phyloP scores from a whole-genome alignment of 2,888 invertebrate species.

The Apotomis betuletana region DNA sequence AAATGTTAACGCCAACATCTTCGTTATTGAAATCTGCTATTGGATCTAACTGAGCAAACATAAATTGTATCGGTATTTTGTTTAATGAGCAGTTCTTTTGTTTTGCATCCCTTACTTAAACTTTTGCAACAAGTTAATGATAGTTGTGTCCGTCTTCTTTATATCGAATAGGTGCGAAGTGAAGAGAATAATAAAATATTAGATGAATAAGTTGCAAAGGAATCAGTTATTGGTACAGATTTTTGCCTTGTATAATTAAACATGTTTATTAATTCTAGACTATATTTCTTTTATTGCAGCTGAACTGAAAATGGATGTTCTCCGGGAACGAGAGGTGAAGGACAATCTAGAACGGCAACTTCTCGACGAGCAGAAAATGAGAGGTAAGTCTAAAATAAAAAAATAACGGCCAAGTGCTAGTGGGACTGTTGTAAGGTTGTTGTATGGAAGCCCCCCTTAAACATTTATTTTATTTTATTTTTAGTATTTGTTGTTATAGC shows the following conservation, averaged over 20 bases:
- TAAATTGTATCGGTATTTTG: slow-evolving; percentile 14
- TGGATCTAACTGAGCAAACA: slow-evolving; percentile 47
- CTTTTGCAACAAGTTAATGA: no score
- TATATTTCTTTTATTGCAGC: slow-evolving; percentile 86
- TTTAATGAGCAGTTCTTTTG: neutral
- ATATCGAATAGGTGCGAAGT: no score
- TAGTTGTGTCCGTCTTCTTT: no score
- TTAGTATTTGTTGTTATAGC: no score
- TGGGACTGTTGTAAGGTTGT: no score
- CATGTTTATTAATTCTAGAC: neutral
- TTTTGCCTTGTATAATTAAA: no score
- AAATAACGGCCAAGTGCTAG: neutral
- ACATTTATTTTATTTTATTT: no score
- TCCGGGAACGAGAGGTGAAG: slow-evolving; percentile 96
- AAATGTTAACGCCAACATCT: slow-evolving; percentile 64
- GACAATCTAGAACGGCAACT: slow-evolving; percentile 97
- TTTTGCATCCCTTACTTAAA: neutral
- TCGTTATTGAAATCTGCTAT: slow-evolving; percentile 57
- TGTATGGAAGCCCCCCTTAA: no score
- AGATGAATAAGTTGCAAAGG: no score
- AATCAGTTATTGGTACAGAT: no score
- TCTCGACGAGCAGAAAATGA: slow-evolving; percentile 95
- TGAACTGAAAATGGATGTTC: slow-evolving; percentile 97
- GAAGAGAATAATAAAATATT: no score
- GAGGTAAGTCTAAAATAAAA: slow-evolving; percentile 87